phyloP scores from a whole-genome alignment of 2,888 invertebrate species.

The Gasteruption jaculator region DNA sequence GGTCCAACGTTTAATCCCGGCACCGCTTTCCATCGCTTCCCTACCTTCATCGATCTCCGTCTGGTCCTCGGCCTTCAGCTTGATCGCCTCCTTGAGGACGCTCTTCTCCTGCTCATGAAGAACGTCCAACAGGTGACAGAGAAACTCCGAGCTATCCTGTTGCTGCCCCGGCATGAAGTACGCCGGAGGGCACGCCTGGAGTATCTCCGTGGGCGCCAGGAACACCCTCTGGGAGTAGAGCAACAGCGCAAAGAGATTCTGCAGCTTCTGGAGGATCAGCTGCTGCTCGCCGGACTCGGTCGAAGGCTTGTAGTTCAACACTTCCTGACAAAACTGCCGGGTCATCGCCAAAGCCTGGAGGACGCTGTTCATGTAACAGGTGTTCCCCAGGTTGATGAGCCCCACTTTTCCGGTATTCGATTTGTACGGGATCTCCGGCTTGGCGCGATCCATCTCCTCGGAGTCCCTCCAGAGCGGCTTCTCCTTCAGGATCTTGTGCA shows the following conservation, averaged over 20 bases:
- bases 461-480: constrained; percentile 49
- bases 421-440: constrained; percentile 24
- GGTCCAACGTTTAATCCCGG: constrained; percentile 45
- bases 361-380: constrained; percentile 87
- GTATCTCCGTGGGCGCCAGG: constrained; percentile 69
- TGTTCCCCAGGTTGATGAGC: constrained; percentile 78
- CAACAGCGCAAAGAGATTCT: constrained; percentile 70
- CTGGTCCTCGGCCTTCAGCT: constrained; percentile 29
- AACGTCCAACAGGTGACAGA: constrained; percentile 65
- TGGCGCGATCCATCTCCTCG: constrained; percentile 32
- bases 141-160: constrained; percentile 85
- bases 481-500: constrained; percentile 41
- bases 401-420: constrained; percentile 61
- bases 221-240: constrained; percentile 64
- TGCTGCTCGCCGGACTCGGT: constrained; percentile 28
- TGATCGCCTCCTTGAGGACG: constrained; percentile 21
- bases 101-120: constrained; percentile 69
- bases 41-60: constrained; percentile 27
- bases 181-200: constrained; percentile 68
- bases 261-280: constrained; percentile 59
- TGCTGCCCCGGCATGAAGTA: constrained; percentile 75
- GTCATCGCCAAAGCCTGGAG: constrained; percentile 81
- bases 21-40: constrained; percentile 19
- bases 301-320: constrained; percentile 50
- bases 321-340: constrained; percentile 69